Conservation (phyloP, 64 coral and sea anemone species). For the Exaiptasia diaphana region DNA sequence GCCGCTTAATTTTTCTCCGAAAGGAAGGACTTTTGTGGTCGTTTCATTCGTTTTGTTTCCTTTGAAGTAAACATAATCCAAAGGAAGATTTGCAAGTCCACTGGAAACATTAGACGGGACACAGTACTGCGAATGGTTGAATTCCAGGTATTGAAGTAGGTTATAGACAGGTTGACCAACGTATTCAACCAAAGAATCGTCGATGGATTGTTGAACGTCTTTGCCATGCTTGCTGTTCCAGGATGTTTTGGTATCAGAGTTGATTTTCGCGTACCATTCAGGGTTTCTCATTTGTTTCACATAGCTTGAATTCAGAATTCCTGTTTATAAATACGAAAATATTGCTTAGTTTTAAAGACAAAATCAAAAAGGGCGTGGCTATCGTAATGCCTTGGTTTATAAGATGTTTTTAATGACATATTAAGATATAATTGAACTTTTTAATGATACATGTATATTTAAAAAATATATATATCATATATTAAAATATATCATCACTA, state of each 20-base stretch:
- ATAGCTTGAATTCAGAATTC: slow-evolving; percentile 34
- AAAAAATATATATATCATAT: too few species aligned
- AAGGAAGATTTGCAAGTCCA: slow-evolving; percentile 71
- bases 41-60: slow-evolving; percentile 36
- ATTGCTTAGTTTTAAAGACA: too few species aligned
- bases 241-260: background rate
- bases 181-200: slow-evolving; percentile 63
- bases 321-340: background rate
- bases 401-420: too few species aligned
- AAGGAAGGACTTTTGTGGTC: slow-evolving; percentile 64
- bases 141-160: slow-evolving; percentile 65
- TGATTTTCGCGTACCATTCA: slow-evolving; percentile 37
- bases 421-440: too few species aligned
- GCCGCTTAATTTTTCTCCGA: slow-evolving; percentile 58
- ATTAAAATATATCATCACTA: too few species aligned
- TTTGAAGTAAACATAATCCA: slow-evolving; percentile 71
- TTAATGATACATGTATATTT: too few species aligned
- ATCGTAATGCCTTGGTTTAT: too few species aligned
- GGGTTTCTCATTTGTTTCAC: slow-evolving; percentile 28
- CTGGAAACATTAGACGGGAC: slow-evolving; percentile 92
- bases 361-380: too few species aligned
- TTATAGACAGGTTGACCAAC: slow-evolving; percentile 74
- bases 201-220: slow-evolving; percentile 36
- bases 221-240: slow-evolving; percentile 47
- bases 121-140: slow-evolving; percentile 71